phyloP scores from a whole-genome alignment of 2,888 invertebrate genomes.

The Rotaria socialis region DNA sequence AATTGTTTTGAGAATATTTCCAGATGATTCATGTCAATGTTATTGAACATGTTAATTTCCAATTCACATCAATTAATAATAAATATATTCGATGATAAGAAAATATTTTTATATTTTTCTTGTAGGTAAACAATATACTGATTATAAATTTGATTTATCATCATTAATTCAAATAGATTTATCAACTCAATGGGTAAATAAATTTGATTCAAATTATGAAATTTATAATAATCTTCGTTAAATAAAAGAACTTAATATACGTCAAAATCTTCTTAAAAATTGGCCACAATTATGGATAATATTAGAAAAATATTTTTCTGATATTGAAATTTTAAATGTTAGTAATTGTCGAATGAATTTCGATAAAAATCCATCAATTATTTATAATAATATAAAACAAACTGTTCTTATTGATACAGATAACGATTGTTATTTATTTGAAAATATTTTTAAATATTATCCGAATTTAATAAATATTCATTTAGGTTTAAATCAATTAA shows the following conservation, averaged over 20 bases:
- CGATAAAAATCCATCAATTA: not conserved
- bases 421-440: not conserved
- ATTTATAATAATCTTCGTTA: not conserved
- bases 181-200: not conserved
- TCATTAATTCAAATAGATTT: not conserved
- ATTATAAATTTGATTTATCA: not conserved
- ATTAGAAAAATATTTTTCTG: not conserved
- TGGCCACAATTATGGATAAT: not conserved
- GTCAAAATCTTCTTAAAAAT: not conserved
- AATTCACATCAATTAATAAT: no score
- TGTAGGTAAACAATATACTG: not conserved
- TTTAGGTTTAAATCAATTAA: not conserved
- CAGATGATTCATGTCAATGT: no score
- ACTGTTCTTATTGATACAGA: not conserved
- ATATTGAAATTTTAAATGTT: not conserved
- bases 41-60: no score
- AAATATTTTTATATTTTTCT: no score
- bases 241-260: slow-evolving; percentile 2
- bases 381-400: not conserved
- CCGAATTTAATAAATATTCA: not conserved
- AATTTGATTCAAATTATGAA: not conserved
- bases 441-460: not conserved
- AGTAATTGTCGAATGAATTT: not conserved
- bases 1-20: no score
- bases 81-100: no score